A percentile compares a stretch with the other conserved stretches of the same genome.
Conservation (phyloP, 2,888 invertebrate genomes). For the Macrosiphum euphorbiae region DNA sequence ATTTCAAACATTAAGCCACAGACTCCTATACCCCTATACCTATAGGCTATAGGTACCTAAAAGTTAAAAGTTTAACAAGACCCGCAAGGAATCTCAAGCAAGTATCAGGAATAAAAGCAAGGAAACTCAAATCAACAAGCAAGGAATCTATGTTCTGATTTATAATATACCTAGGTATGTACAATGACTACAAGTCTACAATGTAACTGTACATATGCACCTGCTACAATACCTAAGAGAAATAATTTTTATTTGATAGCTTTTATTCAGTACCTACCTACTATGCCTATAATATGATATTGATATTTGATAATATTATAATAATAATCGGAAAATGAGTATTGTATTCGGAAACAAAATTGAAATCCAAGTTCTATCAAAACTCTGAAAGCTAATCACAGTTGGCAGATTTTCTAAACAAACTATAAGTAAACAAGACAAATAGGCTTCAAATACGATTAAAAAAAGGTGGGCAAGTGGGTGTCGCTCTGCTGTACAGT, state of each 20-base stretch:
- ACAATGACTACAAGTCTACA: too few species aligned
- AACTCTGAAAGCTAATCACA: not conserved
- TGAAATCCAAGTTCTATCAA: not conserved
- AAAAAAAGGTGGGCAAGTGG: too few species aligned
- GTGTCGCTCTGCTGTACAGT: too few species aligned
- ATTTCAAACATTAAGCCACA: not conserved
- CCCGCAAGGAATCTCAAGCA: not conserved
- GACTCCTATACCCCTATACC: not conserved
- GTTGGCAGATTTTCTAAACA: not conserved
- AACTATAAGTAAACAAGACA: not conserved
- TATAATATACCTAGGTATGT: too few species aligned
- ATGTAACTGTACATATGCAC: too few species aligned
- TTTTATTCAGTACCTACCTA: not conserved
- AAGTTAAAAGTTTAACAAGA: not conserved
- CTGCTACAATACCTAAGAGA: not conserved
- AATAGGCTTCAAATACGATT: not conserved
- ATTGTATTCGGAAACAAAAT: not conserved
- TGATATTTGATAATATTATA: not conserved
- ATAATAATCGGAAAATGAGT: not conserved
- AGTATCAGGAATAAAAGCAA: too few species aligned
- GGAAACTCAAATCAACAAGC: too few species aligned
- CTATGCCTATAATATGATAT: too few species aligned
- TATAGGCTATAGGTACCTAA: not conserved
- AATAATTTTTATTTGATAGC: not conserved
- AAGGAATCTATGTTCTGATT: too few species aligned